Conservation (phyloP, 2,888 invertebrate genomes). For the Flexamia atlantica region DNA sequence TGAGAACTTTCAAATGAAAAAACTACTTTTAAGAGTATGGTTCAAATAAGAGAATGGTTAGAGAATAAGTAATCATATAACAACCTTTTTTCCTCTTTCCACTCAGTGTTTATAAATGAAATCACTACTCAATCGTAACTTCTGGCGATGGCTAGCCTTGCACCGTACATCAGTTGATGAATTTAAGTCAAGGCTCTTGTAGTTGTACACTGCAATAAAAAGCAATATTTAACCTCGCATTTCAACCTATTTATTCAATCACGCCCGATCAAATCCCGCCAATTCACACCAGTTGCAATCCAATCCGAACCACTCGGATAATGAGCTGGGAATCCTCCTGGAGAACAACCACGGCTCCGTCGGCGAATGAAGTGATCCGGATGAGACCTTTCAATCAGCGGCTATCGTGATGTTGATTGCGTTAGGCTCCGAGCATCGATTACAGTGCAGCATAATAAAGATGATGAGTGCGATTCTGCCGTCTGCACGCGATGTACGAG, state of each 20-base stretch:
- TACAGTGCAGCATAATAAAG: constrained; percentile 16
- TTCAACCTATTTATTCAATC: not conserved
- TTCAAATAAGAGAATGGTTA: no score
- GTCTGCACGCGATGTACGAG: not conserved
- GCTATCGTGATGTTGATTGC: constrained; percentile 12
- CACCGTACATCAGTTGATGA: no score
- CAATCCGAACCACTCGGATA: not conserved
- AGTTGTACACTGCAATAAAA: no score
- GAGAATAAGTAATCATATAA: no score
- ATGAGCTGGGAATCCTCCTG: not conserved
- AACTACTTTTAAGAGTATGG: no score
- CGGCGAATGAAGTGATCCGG: not conserved
- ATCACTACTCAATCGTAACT: no score
- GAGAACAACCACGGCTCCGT: not conserved
- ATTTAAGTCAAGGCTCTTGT: no score
- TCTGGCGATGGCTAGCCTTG: no score
- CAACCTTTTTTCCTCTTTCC: no score
- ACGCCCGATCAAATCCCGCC: not conserved
- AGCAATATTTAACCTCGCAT: no score
- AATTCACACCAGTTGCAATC: not conserved
- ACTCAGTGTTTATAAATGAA: no score
- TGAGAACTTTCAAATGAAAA: no score
- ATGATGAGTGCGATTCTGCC: constrained; percentile 25
- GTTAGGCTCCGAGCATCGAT: not conserved
- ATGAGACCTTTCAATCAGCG: not conserved